Conservation (phyloP, 2,888 invertebrate genomes). For the Folsomia manolachei region DNA sequence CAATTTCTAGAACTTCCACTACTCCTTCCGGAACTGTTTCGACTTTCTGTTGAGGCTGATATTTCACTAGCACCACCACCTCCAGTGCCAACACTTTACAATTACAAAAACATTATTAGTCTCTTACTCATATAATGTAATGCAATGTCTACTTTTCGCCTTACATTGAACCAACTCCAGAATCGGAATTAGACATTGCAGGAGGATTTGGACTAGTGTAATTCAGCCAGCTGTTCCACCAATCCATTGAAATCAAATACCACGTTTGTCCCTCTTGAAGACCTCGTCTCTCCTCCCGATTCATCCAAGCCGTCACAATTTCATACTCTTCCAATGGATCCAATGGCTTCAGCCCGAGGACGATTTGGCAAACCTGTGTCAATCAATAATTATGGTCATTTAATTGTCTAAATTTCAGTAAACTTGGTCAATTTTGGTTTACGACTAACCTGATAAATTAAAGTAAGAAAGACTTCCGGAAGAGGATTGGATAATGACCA, state of each 20-base stretch:
- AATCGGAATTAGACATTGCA: constrained; percentile 49
- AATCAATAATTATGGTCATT: too few species aligned
- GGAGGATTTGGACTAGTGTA: constrained; percentile 56
- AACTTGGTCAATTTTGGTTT: neutral
- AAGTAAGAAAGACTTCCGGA: constrained; percentile 68
- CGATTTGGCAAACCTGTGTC: constrained; percentile 74
- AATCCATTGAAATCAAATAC: constrained; percentile 79
- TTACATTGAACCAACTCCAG: constrained; percentile 50
- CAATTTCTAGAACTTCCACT: constrained; percentile 37
- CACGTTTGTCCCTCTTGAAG: constrained; percentile 80
- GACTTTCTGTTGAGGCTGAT: constrained; percentile 22
- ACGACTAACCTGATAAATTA: constrained; percentile 63
- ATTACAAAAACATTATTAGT: too few species aligned
- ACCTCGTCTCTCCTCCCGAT: constrained; percentile 71
- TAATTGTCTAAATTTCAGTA: neutral
- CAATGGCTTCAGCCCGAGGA: constrained; percentile 76
- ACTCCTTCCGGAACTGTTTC: constrained; percentile 21
- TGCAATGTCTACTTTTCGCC: too few species aligned
- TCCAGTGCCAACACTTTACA: constrained; percentile 42
- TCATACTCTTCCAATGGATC: constrained; percentile 78
- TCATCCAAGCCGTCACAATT: constrained; percentile 78
- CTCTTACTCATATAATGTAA: too few species aligned
- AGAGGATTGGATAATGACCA: constrained; percentile 74
- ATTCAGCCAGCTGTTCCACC: constrained; percentile 80
- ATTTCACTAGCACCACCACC: constrained; percentile 39